phyloP scores from a whole-genome alignment of 2,797 vertebrate genomes.

The Antrozous pallidus region DNA sequence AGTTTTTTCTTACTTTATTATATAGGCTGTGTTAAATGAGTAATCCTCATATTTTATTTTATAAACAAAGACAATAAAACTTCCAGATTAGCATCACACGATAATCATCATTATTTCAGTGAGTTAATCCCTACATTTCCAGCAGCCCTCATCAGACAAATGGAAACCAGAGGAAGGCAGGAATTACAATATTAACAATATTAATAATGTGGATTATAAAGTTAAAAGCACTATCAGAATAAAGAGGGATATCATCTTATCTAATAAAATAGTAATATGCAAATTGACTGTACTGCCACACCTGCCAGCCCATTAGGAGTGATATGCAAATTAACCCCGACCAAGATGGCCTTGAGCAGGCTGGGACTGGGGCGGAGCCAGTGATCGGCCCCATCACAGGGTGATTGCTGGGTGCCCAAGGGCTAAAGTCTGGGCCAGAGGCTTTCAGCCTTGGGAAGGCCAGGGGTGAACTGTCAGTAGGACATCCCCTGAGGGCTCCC shows the following conservation, averaged over 20 bases:
- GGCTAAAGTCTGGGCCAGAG: no score
- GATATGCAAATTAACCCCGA: no score
- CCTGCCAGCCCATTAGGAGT: no score
- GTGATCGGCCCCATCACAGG: no score
- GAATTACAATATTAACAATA: not conserved
- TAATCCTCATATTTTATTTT: not conserved
- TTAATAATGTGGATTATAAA: constrained; percentile 11
- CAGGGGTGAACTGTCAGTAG: no score
- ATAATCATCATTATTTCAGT: not conserved
- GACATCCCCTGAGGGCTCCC: no score
- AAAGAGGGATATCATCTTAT: not conserved
- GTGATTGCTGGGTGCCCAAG: no score
- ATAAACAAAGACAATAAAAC: constrained; percentile 45
- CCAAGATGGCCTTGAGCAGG: no score
- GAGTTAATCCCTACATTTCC: not conserved
- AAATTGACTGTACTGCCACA: no score
- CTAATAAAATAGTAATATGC: no score
- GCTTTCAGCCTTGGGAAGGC: no score
- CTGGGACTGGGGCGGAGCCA: no score
- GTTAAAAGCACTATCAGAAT: not conserved
- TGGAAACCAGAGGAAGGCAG: not conserved
- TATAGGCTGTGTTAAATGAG: not conserved
- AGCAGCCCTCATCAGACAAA: not conserved
- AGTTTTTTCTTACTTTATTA: constrained; percentile 22
- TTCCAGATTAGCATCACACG: not conserved